Evolutionary conservation across 2,888 invertebrate species (phyloP), one percentile per base, ranked within the genome.

Genomic region (Pyrochroa serraticornis): DNA sequence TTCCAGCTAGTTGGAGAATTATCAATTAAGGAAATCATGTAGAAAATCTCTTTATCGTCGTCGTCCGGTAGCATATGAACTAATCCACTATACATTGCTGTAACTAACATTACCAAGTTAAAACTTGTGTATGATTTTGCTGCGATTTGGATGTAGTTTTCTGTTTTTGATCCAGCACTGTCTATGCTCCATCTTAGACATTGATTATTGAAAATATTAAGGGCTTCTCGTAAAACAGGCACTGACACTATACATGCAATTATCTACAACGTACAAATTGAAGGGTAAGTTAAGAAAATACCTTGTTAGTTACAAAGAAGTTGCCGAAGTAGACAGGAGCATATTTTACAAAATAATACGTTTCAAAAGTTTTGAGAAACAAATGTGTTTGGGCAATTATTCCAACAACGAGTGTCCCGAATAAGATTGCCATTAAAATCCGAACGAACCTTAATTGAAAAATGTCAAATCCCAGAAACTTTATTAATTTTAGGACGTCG

Each of bases 31-130:
- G 31, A 9, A 31, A 42, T 30, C 5, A 42, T 42, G 9, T 30
- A 42, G 12, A 42, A 42, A 31, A 42, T 42, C 1, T 42, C 32
- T n/a, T 42, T 42, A 42, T 42, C 42, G 30, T 42, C 42, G 7
- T 42, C 42, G 6, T 42, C 42, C 6, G 42, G 42, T n/a, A 42
- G 32, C 9, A 42, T 42, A 6, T 42, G 42, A 31, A 42, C 30
- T 31, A 14, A 30, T 9, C 42, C 42, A 30, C 14, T 14, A n/a
- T 9, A n/a, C n/a, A 42, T 10, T 14, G 31, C 42, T 8, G 8
- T n/a, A 30, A 3, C 6, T 7, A 42, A 8, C n/a, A 31, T 12
- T n/a, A 8, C 12, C n/a, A 30, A 31, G 32, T 7, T 31, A 3
- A 42, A 7, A 1, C 6, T 42, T 31, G 42, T 31, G 7, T 9